Evolutionary conservation across 2,888 invertebrate genomes (phyloP), one percentile per base, ranked within the genome.

Genomic region (Ceratothoa steindachneri): DNA sequence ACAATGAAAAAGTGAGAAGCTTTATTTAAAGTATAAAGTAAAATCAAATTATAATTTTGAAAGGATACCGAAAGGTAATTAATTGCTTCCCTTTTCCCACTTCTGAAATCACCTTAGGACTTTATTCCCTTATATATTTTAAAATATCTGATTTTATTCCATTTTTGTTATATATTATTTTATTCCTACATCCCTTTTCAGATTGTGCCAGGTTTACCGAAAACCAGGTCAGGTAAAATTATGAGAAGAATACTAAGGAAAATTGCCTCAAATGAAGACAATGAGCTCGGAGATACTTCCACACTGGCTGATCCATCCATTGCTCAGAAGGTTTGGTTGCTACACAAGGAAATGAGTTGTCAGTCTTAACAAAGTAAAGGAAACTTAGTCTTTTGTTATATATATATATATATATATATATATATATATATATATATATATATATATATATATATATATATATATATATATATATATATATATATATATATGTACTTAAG

Each of bases 141-240:
- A 41, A 41, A 41, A 41, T 15, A 41, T 15, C 5, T 9, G 15
- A 5, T 15, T 41, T 41, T 41, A 15, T 41, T 41, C 41, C 41
- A 41, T 9, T 9, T 41, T 41, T 41, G 7, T 9, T 9, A 15
- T 15, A 41, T 41, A 5, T 5, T 41, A 41, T 41, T 41, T 9
- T 9, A 41, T 41, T 9, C 41, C 15, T 41, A 41, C 5, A 5
- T 41, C 15, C 15, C 7, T 9, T 41, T 41, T 41, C 41, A 41
- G 41, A 15, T 15, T 15, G 41, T 60, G 1, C 68, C 82, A 4
- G 83, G 83, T 0, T 81, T 87, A 19, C 86, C 86, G 15, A 85
- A 86, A 80, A 87, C 87, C 1, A 81, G 86, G 64, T 86, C 86
- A 4, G 86, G 86, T 0, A 87, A 87, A 81, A 87, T 87, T 30